Evolutionary conservation across 2,797 vertebrate genomes (phyloP).

Genomic region (Gambusia yucatana): DNA sequence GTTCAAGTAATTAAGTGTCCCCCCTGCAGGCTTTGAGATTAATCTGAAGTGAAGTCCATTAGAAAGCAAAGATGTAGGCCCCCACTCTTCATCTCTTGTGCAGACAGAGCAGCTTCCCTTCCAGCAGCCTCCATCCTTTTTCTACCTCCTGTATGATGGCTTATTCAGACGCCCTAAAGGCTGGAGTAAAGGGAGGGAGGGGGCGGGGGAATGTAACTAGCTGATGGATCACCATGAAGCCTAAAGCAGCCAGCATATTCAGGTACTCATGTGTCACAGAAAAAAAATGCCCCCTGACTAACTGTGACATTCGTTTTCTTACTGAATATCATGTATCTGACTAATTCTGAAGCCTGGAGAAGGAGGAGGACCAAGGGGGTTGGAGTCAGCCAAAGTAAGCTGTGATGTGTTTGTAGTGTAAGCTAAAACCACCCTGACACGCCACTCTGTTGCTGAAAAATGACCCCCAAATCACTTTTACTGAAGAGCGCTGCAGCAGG

Average conservation of each 20-base stretch:
- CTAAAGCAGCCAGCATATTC: conserved; percentile 66
- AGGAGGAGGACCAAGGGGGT: conserved; percentile 2
- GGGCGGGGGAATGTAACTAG: conserved; percentile 19
- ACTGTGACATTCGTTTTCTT: conserved; percentile 33
- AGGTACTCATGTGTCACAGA: conserved; percentile 69
- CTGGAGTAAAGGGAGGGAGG: conserved; percentile 18
- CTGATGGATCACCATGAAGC: conserved; percentile 59
- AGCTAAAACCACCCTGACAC: conserved; percentile 49
- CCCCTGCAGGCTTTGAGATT: conserved; percentile 52
- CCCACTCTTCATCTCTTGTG: not conserved
- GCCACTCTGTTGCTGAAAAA: conserved; percentile 48
- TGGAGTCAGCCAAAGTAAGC: conserved; percentile 53
- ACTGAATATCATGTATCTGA: conserved; percentile 70
- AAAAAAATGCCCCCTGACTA: conserved; percentile 59
- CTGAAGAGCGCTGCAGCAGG: conserved; percentile 25
- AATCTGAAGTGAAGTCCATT: conserved; percentile 64
- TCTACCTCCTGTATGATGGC: conserved; percentile 51
- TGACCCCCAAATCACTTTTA: conserved; percentile 39
- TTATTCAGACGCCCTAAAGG: conserved; percentile 53
- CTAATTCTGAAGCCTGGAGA: conserved; percentile 39
- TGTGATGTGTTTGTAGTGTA: conserved; percentile 67
- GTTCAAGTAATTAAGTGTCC: conserved; percentile 53
- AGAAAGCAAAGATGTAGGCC: conserved; percentile 36
- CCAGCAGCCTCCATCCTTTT: conserved; percentile 51
- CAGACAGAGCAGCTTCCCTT: conserved; percentile 28